Evolutionary conservation across 1,140 invertebrate species (phyloP).

Genomic region (Leptinotarsa undecemlineata): DNA sequence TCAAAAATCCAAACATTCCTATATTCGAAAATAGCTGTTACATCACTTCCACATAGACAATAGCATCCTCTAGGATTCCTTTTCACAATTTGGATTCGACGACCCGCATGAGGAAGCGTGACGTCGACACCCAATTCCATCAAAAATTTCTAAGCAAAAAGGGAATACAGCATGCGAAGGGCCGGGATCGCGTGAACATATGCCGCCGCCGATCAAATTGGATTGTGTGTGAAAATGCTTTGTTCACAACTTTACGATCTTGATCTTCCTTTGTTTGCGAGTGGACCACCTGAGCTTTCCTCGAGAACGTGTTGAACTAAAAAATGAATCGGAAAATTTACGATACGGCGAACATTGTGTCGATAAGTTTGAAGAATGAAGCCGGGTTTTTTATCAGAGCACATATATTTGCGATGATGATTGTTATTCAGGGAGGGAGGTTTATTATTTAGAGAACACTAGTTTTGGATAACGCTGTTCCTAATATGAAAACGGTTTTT

Average conservation of each 20-base stretch:
- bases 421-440: no score
- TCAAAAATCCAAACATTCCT: no score
- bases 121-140: neutral
- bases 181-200: conserved; percentile 20
- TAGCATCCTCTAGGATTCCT: no score
- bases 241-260: conserved; percentile 21
- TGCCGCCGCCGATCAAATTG: conserved; percentile 18
- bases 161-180: neutral
- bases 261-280: conserved; percentile 23
- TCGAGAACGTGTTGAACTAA: neutral
- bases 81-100: no score
- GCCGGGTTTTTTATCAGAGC: no score
- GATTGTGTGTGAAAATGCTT: conserved; percentile 23
- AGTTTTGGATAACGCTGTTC: no score
- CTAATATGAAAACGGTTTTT: no score
- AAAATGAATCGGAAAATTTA: conserved; percentile 2
- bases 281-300: conserved; percentile 18
- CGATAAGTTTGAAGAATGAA: neutral
- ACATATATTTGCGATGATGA: no score
- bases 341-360: neutral
- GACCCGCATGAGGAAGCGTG: no score
- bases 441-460: no score
- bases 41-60: no score
- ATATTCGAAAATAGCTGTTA: no score
- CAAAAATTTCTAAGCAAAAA: neutral